A percentile compares a stretch with the other conserved stretches of the same genome.
Evolutionary conservation across 2,113 vertebrate genomes (phyloP).

Genomic region (Esox niger): DNA sequence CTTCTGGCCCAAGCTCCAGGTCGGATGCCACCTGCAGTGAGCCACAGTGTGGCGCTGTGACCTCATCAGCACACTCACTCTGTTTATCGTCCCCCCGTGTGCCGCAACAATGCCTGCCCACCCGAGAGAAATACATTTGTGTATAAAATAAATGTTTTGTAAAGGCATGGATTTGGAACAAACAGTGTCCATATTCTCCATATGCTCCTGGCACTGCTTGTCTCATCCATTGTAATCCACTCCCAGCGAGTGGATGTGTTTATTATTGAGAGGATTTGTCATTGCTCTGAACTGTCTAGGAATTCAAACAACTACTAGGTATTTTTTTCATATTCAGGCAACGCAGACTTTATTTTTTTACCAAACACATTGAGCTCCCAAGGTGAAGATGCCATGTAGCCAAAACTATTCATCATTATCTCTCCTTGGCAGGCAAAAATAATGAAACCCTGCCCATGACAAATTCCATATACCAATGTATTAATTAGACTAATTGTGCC

Average conservation of each 20-base stretch:
- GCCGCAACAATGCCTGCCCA: neutral
- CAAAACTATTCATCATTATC: too few species aligned
- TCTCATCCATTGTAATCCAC: neutral
- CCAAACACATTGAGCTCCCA: too few species aligned
- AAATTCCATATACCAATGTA: conserved; percentile 12
- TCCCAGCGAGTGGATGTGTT: too few species aligned
- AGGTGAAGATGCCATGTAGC: too few species aligned
- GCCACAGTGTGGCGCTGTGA: conserved; percentile 44
- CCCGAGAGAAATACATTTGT: neutral
- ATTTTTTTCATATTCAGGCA: too few species aligned
- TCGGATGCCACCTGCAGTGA: neutral
- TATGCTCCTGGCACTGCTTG: neutral
- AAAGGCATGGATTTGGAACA: neutral
- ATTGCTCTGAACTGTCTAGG: too few species aligned
- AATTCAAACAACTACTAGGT: too few species aligned
- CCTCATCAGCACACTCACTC: conserved; percentile 5
- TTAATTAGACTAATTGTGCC: conserved; percentile 1
- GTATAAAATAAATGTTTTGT: neutral
- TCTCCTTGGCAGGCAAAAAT: too few species aligned
- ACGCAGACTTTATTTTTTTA: too few species aligned
- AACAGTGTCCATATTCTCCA: neutral
- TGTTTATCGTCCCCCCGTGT: neutral
- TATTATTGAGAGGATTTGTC: neutral
- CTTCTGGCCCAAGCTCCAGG: too few species aligned
- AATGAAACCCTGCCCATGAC: too few species aligned